Evolutionary conservation across 2,113 vertebrate species (phyloP).

Genomic region (Lates calcarifer): DNA sequence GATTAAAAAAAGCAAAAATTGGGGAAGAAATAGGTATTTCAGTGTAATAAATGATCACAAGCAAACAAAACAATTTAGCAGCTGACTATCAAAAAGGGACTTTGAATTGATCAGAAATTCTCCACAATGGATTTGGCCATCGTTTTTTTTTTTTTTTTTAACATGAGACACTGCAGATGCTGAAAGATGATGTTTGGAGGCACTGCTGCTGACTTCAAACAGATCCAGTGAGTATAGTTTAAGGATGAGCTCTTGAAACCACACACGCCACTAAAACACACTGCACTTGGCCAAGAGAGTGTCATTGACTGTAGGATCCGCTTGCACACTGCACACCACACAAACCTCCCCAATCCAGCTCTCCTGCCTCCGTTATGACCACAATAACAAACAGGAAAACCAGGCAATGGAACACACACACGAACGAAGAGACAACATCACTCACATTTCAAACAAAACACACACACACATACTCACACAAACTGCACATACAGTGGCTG

Average conservation of each 20-base stretch:
- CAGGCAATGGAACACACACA: conserved; percentile 59
- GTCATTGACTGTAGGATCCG: conserved; percentile 53
- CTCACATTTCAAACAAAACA: conserved; percentile 1
- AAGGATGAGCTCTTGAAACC: conserved; percentile 57
- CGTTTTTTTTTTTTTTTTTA: conserved; percentile 33
- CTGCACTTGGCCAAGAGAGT: conserved; percentile 23
- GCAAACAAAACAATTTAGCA: neutral
- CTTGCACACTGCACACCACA: conserved; percentile 58
- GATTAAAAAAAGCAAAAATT: neutral
- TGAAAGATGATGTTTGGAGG: conserved; percentile 25
- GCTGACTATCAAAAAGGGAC: neutral
- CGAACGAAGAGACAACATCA: conserved; percentile 31
- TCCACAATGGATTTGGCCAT: conserved; percentile 8
- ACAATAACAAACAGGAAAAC: conserved; percentile 75
- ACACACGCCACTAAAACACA: conserved; percentile 58
- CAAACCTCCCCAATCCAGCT: conserved; percentile 59
- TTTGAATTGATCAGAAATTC: neutral
- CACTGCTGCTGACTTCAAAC: conserved; percentile 41
- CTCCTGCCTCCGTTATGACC: conserved; percentile 60
- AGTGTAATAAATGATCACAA: neutral
- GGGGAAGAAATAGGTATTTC: neutral
- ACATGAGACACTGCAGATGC: neutral
- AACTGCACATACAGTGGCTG: conserved; percentile 49
- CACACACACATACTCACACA: conserved; percentile 3
- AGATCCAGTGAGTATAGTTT: conserved; percentile 33